A percentile compares a stretch with the other conserved stretches of the same genome.
phyloP scores from a whole-genome alignment of 2,113 vertebrate species.

The Sporophila hypoxantha region DNA sequence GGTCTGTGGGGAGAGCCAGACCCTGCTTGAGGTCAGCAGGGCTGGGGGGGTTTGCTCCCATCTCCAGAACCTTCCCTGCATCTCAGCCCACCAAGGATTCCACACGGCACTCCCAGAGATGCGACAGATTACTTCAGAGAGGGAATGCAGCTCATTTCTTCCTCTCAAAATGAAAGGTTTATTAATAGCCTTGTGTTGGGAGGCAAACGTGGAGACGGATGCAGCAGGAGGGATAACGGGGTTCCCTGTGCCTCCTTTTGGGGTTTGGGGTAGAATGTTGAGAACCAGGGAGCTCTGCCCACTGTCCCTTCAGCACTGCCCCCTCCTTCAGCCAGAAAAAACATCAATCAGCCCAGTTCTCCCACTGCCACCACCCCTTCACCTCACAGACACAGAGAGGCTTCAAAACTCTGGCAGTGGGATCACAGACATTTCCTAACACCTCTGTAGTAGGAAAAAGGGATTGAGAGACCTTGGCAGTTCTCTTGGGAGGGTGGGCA shows the following conservation, averaged over 20 bases:
- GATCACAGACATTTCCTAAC: not conserved
- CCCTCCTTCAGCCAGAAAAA: accelerated
- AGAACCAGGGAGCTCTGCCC: not conserved
- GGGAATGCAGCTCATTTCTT: not conserved
- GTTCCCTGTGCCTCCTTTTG: not conserved
- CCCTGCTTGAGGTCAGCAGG: not conserved
- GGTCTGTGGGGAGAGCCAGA: not conserved
- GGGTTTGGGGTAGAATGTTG: accelerated
- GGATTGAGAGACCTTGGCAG: not conserved
- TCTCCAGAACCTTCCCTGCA: slow-evolving; percentile 1
- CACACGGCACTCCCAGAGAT: not conserved
- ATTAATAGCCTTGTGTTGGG: not conserved
- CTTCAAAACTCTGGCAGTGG: accelerated
- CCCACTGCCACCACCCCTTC: accelerated
- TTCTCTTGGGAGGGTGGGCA: not conserved
- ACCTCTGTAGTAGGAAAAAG: not conserved
- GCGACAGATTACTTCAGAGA: not conserved
- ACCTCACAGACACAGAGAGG: accelerated
- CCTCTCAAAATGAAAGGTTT: not conserved
- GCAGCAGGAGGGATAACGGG: not conserved
- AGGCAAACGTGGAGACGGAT: not conserved
- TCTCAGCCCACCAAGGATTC: not conserved
- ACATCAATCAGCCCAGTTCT: accelerated
- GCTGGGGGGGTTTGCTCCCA: not conserved
- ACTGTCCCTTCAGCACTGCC: not conserved